phyloP scores from a whole-genome alignment of 2,888 invertebrate species.

The Abscondita cerata region DNA sequence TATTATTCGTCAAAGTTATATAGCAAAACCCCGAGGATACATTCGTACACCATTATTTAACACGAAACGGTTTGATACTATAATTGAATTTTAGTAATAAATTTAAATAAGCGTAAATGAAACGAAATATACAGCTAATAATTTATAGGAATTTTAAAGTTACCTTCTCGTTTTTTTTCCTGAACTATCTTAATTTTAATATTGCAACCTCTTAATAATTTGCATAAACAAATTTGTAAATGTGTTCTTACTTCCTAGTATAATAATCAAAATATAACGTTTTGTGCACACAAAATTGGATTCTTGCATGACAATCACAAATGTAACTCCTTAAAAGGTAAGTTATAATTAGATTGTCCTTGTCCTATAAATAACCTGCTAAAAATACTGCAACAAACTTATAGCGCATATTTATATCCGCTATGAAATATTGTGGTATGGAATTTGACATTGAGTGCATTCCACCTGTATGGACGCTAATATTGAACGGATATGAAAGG shows the following conservation, averaged over 20 bases:
- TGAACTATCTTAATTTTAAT: not conserved
- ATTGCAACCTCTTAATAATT: not conserved
- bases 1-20: not conserved
- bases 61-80: not conserved
- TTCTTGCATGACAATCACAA: too few relatives aligned
- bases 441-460: conserved; percentile 28
- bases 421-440: conserved; percentile 13
- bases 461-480: conserved; percentile 18
- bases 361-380: conserved; percentile 7
- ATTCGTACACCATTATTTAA: conserved; percentile 12
- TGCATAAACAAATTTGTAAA: not conserved
- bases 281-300: too few relatives aligned
- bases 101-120: conserved; percentile 5
- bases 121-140: conserved; percentile 1
- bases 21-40: not conserved
- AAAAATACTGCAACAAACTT: conserved; percentile 5
- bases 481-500: conserved; percentile 5
- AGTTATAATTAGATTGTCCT: conserved; percentile 16
- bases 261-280: not conserved
- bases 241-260: conserved; percentile 2
- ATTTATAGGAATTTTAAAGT: conserved; percentile 1
- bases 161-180: not conserved
- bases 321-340: conserved; percentile 10
- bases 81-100: conserved; percentile 12
- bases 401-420: conserved; percentile 17